A percentile compares a stretch with the other conserved stretches of the same genome.
These are phyloP conservation scores for Drosophila azteca DNA, from an alignment of 1,140 invertebrate species.

Conservation along the genomic window DNA sequence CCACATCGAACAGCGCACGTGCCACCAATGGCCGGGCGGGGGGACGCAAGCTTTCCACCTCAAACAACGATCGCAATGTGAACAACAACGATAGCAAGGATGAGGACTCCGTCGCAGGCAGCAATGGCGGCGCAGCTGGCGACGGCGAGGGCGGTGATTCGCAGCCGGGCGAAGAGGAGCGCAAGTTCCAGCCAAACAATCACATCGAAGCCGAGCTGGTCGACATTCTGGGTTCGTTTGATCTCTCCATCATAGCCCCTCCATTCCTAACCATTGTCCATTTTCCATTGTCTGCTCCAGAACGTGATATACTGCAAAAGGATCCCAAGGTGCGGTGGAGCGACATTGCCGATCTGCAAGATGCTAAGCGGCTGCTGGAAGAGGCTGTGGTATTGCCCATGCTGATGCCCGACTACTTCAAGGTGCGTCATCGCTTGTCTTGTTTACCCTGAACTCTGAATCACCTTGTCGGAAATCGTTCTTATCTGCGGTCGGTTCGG, in stretches of 20 bases:
- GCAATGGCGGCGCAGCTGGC: constrained; percentile 41
- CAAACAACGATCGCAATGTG: constrained; percentile 33
- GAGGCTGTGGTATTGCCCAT: constrained; percentile 99
- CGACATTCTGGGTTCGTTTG: constrained; percentile 91
- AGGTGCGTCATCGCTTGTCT: constrained; percentile 85
- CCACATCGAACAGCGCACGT: constrained; percentile 45
- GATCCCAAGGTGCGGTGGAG: constrained; percentile 98
- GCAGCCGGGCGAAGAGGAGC: constrained; percentile 85
- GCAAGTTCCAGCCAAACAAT: constrained; percentile 95
- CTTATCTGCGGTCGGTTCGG: constrained; percentile 16
- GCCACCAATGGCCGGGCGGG: constrained; percentile 50
- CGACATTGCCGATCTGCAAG: constrained; percentile 98
- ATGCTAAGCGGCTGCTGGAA: constrained; percentile 97
- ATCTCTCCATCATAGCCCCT: background rate
- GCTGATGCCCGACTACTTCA: constrained; percentile 99
- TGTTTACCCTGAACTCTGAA: constrained; percentile 26
- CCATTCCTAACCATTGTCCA: background rate
- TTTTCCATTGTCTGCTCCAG: constrained; percentile 82
- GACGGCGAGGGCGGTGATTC: constrained; percentile 85
- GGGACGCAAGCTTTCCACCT: constrained; percentile 69
- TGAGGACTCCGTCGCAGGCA: constrained; percentile 49
- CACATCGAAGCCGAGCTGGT: constrained; percentile 95
- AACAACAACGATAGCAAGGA: constrained; percentile 58
- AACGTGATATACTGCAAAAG: constrained; percentile 98
- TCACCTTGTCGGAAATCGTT: constrained; percentile 34